Evolutionary conservation across 2,888 invertebrate genomes (phyloP).

Genomic region (Ryuthela nishihirai): DNA sequence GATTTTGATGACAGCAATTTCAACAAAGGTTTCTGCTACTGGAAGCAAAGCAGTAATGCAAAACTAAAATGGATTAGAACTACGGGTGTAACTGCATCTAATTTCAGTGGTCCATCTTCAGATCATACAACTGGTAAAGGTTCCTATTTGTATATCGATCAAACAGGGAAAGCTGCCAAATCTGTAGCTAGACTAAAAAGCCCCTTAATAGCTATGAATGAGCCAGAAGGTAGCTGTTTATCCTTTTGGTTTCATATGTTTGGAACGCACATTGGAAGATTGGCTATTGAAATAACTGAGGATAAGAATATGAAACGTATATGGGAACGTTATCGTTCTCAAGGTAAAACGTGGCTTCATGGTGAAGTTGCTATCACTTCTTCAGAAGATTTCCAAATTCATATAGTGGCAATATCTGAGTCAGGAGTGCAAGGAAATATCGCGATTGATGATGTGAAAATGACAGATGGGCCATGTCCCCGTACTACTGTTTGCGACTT

Average conservation of each 20-base stretch:
- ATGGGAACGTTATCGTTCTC: conserved; percentile 6
- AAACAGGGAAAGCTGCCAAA: not conserved
- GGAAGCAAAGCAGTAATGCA: conserved; percentile 2
- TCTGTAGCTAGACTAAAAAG: conserved; percentile 11
- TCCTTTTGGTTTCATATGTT: conserved; percentile 50
- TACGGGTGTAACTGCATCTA: conserved; percentile 6
- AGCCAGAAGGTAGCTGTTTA: conserved; percentile 44
- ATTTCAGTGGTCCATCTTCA: conserved; percentile 35
- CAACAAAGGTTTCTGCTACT: conserved; percentile 22
- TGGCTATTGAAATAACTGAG: not conserved
- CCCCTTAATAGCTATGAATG: conserved; percentile 24
- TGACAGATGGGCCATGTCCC: conserved; percentile 29
- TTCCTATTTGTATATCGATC: conserved; percentile 24
- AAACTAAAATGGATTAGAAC: conserved; percentile 16
- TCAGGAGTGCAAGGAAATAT: conserved; percentile 23
- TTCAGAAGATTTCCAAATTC: conserved; percentile 18
- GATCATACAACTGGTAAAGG: conserved; percentile 39
- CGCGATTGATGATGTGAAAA: conserved; percentile 39
- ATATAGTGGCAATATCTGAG: conserved; percentile 5
- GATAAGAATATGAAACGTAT: too few species aligned
- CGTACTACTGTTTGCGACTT: conserved; percentile 33
- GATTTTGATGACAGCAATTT: conserved; percentile 35
- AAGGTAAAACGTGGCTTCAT: conserved; percentile 29
- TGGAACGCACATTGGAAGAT: conserved; percentile 41
- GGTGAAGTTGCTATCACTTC: conserved; percentile 15